A percentile compares a stretch with the other conserved stretches of the same genome.
Evolutionary conservation across 53 echinoderm and acorn worm species (phyloP).

Genomic region (Hippasteria phrygiana): DNA sequence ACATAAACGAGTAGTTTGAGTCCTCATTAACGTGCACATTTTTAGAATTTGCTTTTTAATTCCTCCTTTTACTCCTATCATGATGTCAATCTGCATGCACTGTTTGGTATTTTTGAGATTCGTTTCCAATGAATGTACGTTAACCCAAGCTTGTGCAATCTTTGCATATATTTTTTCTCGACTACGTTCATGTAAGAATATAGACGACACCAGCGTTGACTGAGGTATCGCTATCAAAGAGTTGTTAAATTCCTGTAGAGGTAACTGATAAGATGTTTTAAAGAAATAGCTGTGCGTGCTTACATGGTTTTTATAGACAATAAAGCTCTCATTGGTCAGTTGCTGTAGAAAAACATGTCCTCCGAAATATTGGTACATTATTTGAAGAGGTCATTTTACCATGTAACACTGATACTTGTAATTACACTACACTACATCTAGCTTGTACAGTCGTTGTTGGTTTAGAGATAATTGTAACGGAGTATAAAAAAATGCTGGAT

Average conservation of each 20-base stretch:
- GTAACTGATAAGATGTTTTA: neutral
- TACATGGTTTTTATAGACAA: conserved; percentile 10
- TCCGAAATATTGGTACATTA: neutral
- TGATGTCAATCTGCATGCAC: neutral
- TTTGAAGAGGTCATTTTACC: conserved; percentile 3
- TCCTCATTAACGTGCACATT: neutral
- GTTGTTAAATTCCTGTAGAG: neutral
- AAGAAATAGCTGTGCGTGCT: neutral
- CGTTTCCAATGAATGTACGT: neutral
- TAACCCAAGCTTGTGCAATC: conserved; percentile 39
- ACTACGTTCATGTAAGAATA: neutral
- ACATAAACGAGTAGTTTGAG: neutral
- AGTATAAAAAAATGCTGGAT: conserved; percentile 59
- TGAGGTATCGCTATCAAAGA: neutral
- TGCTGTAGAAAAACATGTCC: neutral
- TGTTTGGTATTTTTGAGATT: neutral
- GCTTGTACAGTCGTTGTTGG: conserved; percentile 59
- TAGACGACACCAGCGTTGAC: neutral
- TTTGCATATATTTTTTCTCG: conserved; percentile 19
- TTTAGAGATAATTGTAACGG: conserved; percentile 19
- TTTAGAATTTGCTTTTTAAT: neutral
- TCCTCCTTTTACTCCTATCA: neutral
- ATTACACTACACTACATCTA: neutral
- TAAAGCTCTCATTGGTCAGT: neutral
- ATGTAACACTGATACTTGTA: conserved; percentile 44